Evolutionary conservation across 2,888 invertebrate species (phyloP), one percentile per base, ranked within the genome.

Genomic region (Drymonia ruficornis): DNA sequence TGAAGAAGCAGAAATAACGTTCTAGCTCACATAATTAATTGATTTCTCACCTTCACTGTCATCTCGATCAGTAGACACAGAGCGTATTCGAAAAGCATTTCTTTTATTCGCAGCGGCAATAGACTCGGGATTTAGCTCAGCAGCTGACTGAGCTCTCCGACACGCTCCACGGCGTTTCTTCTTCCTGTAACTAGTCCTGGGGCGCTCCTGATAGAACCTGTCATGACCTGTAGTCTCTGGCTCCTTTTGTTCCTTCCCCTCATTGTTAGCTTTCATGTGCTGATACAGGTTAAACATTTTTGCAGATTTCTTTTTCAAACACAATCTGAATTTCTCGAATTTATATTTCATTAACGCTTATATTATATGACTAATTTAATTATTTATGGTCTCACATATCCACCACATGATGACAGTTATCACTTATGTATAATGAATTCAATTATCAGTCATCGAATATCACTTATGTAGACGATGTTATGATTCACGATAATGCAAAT

Each of bases 281-380:
- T 96, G 95, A 73, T 96, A 96, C 59, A 97, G 86, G 72, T 96
- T 96, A 81, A 97, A 97, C 96, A 97, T 96, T 67, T 89, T 93
- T 12, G 59, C 67, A 16, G 78, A 61, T 67, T 73, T 70, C 53
- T 63, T 69, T 55, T 67, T 55, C 18, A 85, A 44, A 52, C 71
- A 78, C 54, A 62, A 60, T 68, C 73, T 81, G 2, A 86, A 60
- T 49, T 75, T 78, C 23, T 62, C 52, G 18, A 84, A 63, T 49
- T 69, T 74, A 50, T 74, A 56, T 81, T 65, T 80, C 86, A 87
- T 87, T 54, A 78, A 84, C 57, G 19, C 49, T 43, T 64, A 13
- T 31, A 15, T 53, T 49, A 28, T 55, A 29, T 40, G 13, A 31
- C 18, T 29, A 44, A 29, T 46, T 46, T 46, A 2, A 29, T 46